These are phyloP conservation scores for Leuciscus idus DNA, from an alignment of 2,113 vertebrate species.

Conservation along the genomic window DNA sequence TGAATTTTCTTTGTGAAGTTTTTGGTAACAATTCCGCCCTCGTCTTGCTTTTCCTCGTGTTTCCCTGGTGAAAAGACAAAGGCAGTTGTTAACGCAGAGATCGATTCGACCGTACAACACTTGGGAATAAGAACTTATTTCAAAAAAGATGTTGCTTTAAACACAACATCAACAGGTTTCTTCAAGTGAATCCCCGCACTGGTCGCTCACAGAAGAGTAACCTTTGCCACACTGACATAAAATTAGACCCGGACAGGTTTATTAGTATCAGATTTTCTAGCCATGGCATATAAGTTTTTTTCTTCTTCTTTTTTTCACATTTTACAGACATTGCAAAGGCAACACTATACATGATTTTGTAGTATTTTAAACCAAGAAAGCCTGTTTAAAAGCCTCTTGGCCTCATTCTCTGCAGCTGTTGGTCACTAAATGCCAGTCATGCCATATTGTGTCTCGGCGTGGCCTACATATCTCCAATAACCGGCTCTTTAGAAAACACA, in stretches of 20 bases:
- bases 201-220: neutral
- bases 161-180: neutral
- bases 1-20: conserved; percentile 99
- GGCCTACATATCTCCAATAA: conserved; percentile 19
- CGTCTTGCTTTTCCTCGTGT: conserved; percentile 95
- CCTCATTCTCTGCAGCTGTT: conserved; percentile 38
- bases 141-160: neutral
- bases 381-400: conserved; percentile 13
- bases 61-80: conserved; percentile 77
- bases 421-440: conserved; percentile 40
- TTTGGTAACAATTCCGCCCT: conserved; percentile 97
- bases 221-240: neutral
- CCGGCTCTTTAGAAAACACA: neutral
- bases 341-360: neutral
- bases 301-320: neutral
- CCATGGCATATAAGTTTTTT: too few species aligned
- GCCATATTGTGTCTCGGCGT: neutral
- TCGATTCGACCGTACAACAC: neutral
- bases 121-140: neutral
- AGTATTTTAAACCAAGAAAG: neutral
- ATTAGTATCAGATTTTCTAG: neutral
- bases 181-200: neutral
- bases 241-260: neutral
- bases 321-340: neutral
- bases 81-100: conserved; percentile 7